Conservation (phyloP, 2,113 vertebrate species). For the Rhinopomastus cyanomelas region DNA sequence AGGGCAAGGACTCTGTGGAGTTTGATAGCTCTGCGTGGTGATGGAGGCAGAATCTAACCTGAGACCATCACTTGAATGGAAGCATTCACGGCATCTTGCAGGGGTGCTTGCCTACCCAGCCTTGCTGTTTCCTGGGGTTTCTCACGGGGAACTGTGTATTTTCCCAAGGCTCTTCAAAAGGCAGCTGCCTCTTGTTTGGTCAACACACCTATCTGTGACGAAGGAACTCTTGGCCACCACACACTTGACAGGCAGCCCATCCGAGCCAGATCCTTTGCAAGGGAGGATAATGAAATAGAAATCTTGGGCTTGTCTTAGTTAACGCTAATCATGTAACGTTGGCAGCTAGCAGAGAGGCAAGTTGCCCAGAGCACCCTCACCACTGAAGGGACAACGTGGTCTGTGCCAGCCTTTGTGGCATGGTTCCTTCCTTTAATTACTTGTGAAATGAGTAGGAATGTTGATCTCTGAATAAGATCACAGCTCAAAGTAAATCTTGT, state of each 20-base stretch:
- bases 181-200: background rate
- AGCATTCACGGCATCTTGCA: background rate
- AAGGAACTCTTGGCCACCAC: background rate
- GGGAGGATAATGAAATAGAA: background rate
- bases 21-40: background rate
- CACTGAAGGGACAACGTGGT: accelerated
- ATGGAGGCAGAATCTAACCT: background rate
- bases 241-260: background rate
- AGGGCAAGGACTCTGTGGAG: background rate
- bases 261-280: background rate
- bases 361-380: background rate
- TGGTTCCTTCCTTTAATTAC: background rate
- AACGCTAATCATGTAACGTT: background rate
- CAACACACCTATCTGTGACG: background rate
- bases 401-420: background rate
- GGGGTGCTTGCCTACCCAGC: background rate
- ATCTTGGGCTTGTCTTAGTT: background rate
- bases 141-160: background rate
- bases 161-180: background rate
- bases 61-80: accelerated
- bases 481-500: background rate
- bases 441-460: background rate
- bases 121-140: accelerated
- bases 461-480: background rate
- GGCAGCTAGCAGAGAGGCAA: background rate